phyloP scores from a whole-genome alignment of 53 echinoderm and acorn worm species.

The Paracentrotus lividus region DNA sequence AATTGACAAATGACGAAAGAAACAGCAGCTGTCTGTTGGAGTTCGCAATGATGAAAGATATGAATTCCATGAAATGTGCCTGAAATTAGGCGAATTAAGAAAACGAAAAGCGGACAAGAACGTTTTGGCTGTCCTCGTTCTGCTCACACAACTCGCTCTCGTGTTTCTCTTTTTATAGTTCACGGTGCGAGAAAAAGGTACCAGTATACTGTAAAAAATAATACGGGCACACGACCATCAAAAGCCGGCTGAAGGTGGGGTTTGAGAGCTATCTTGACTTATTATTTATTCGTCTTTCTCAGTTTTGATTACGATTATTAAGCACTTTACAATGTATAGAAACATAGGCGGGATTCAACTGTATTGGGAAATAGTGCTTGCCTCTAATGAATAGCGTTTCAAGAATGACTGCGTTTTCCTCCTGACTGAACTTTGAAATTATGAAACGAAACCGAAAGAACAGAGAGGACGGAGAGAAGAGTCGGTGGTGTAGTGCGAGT shows the following conservation, averaged over 20 bases:
- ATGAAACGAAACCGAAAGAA: not conserved
- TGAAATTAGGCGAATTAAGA: not conserved
- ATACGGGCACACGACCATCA: not conserved
- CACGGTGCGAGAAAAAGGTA: not conserved
- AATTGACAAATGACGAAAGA: not conserved
- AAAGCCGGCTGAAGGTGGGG: not conserved
- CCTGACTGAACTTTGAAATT: conserved; percentile 1
- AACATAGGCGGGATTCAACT: too few species aligned
- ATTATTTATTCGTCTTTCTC: not conserved
- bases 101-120: conserved; percentile 16
- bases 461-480: not conserved
- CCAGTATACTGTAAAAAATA: not conserved
- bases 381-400: not conserved
- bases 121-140: not conserved
- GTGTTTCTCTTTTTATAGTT: not conserved
- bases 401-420: conserved; percentile 9
- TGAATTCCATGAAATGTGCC: not conserved
- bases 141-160: conserved; percentile 2
- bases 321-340: not conserved
- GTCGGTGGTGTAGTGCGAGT: not conserved
- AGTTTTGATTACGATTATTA: not conserved
- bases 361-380: not conserved
- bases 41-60: conserved; percentile 56
- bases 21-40: conserved; percentile 7
- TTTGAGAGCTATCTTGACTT: not conserved